A percentile compares a stretch with the other conserved stretches of the same genome.
phyloP scores from a whole-genome alignment of 1,140 invertebrate species.

The Drosophila trapezifrons region DNA sequence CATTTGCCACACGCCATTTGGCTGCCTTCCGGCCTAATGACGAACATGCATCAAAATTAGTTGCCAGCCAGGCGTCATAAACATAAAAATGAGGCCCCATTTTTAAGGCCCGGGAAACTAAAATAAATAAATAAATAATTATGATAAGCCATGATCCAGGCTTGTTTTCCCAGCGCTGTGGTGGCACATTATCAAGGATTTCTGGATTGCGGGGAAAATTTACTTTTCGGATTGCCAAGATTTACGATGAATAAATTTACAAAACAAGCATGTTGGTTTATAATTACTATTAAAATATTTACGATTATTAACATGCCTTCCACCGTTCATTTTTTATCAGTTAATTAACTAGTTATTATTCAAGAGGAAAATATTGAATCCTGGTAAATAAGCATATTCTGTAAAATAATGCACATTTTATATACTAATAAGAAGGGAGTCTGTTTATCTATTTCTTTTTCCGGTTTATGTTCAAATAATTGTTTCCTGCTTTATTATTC shows the following conservation, averaged over 20 bases:
- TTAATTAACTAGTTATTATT: not conserved
- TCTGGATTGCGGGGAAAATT: conserved; percentile 3
- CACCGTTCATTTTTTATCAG: not conserved
- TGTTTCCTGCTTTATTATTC: not conserved
- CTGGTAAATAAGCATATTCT: not conserved
- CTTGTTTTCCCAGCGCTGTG: conserved; percentile 1
- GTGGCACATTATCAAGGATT: conserved; percentile 30
- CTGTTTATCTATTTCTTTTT: too few species aligned
- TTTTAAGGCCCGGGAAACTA: conserved; percentile 41
- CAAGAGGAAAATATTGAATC: not conserved
- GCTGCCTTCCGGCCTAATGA: conserved; percentile 57
- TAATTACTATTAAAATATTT: conserved; percentile 8
- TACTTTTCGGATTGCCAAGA: conserved; percentile 23
- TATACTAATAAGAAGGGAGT: not conserved
- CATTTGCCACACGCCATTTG: conserved; percentile 64
- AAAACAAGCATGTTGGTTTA: not conserved
- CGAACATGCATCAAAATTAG: conserved; percentile 73
- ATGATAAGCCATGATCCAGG: conserved; percentile 63
- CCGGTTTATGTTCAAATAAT: not conserved
- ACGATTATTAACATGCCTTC: not conserved
- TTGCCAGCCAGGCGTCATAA: conserved; percentile 43
- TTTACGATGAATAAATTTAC: not conserved
- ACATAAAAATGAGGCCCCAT: conserved; percentile 59
- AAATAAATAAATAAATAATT: conserved; percentile 76
- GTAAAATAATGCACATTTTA: not conserved